A percentile compares a stretch with the other conserved stretches of the same genome.
Evolutionary conservation across 1,140 invertebrate species (phyloP).

Genomic region (Caerostris darwini): DNA sequence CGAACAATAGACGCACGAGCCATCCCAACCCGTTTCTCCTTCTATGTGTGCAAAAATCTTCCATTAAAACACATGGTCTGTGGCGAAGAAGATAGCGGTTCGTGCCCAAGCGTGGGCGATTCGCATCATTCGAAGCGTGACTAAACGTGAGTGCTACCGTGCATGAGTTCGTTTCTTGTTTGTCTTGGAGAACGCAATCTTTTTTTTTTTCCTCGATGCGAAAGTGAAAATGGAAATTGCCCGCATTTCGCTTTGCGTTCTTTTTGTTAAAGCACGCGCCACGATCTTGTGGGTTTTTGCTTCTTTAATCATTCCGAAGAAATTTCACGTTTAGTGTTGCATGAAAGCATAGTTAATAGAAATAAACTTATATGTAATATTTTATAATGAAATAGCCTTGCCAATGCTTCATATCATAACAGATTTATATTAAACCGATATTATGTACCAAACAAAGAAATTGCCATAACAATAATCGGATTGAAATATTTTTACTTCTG

Average conservation of each 20-base stretch:
- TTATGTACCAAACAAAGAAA: too few relatives aligned
- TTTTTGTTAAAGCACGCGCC: conserved; percentile 18
- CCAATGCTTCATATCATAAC: too few relatives aligned
- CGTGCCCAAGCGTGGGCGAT: conserved; percentile 56
- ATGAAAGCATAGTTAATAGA: too few relatives aligned
- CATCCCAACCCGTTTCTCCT: conserved; percentile 63
- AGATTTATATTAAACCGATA: too few relatives aligned
- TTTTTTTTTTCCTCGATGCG: neutral
- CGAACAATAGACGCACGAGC: conserved; percentile 73
- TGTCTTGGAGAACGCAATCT: neutral
- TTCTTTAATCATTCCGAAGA: neutral
- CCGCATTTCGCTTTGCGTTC: neutral
- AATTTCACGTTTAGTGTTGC: too few relatives aligned
- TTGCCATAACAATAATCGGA: too few relatives aligned
- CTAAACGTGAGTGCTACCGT: conserved; percentile 71
- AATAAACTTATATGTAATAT: too few relatives aligned
- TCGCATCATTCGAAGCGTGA: conserved; percentile 57
- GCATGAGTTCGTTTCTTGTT: conserved; percentile 11
- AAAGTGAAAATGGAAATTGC: conserved; percentile 64
- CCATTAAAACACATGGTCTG: conserved; percentile 32
- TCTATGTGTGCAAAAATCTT: neutral
- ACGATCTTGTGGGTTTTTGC: neutral
- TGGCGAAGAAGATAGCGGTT: conserved; percentile 52
- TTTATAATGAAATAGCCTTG: too few relatives aligned
- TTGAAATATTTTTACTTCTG: too few relatives aligned